Base-by-base conservation (phyloP, 2,888 invertebrate genomes). In the Drosophila fungiperda region DNA sequence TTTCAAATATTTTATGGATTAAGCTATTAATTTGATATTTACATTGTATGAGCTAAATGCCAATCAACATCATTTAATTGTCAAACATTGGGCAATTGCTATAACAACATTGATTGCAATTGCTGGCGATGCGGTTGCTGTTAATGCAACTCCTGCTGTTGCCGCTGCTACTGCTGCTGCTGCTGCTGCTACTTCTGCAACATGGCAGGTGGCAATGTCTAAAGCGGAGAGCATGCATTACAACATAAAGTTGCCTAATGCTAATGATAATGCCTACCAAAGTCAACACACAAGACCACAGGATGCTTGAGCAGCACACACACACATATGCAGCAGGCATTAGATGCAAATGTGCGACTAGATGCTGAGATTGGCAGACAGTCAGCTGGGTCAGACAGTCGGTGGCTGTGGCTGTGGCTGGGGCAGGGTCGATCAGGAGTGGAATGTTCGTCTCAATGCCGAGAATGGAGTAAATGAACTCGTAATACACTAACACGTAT, bases 401-500 rank as follows among this genome's bases (percentile, higher is more conserved):
- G 9, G 55, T 60, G 78, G 66, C 69, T 49, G 73, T 42, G 69
- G 52, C 9, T 11, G 36, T n/a, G 23, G 23, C n/a, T 3, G 15
- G 0, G 20, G 33, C 11, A 17, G 17, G 36, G 48, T 20, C 32
- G 26, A 17, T 17, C 26, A 36, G 42, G 33, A 3, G 38, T 3
- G 45, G 32, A 45, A 52, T 32, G 32, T 33, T 33, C 29, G 36
- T 23, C 57, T 48, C 53, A 69, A 49, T 73, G 67, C 59, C 63
- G 55, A 49, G 63, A 50, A 33, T 53, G 68, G 49, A 80, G 83
- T 76, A 87, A 89, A 86, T 86, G 81, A 87, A 85, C 83, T 82
- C 90, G 78, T 86, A 87, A 82, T 89, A 78, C 88, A 78, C 83
- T 87, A 85, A 86, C 86, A 86, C 90, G 90, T 78, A 85, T 89